Evolutionary conservation across 2,888 invertebrate genomes (phyloP), one percentile per base, ranked within the genome.

Genomic region (Agrilus mali): DNA sequence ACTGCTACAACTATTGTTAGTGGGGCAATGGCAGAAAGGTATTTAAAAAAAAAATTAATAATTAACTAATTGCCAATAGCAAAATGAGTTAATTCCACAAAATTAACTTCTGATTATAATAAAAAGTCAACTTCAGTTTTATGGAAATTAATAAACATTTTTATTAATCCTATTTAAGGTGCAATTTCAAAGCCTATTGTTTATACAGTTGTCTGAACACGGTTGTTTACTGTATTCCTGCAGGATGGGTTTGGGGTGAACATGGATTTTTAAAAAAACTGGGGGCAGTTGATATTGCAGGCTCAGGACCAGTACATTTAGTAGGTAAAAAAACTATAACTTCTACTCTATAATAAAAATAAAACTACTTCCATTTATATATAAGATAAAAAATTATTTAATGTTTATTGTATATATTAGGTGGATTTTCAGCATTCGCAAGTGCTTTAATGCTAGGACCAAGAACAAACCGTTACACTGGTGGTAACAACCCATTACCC

Each of bases 11-110:
- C 92, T 0, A 92, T 92, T 45, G 90, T 92, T 0, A 89, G 88
- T 55, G 94, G 94, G 0, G 90, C 93, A 5, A 92, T 94, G 88
- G 92, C 93, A 2, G 94, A 94, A 64, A 77, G 92, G 84, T 87
- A 10, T 10, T 27, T 27, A n/a, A n/a, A n/a, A n/a, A n/a, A n/a
- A n/a, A n/a, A n/a, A n/a, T n/a, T n/a, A n/a, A n/a, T n/a, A n/a
- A n/a, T n/a, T n/a, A n/a, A n/a, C n/a, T n/a, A n/a, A n/a, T n/a
- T n/a, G n/a, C n/a, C n/a, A n/a, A n/a, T n/a, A n/a, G n/a, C n/a
- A n/a, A n/a, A n/a, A n/a, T n/a, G n/a, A n/a, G n/a, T n/a, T n/a
- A n/a, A n/a, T n/a, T n/a, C n/a, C n/a, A n/a, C n/a, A n/a, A n/a
- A n/a, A n/a, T n/a, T n/a, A n/a, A n/a, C n/a, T n/a, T n/a, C n/a